Evolutionary conservation across 2,797 vertebrate species (phyloP).

Genomic region (Diglossa cyanea): DNA sequence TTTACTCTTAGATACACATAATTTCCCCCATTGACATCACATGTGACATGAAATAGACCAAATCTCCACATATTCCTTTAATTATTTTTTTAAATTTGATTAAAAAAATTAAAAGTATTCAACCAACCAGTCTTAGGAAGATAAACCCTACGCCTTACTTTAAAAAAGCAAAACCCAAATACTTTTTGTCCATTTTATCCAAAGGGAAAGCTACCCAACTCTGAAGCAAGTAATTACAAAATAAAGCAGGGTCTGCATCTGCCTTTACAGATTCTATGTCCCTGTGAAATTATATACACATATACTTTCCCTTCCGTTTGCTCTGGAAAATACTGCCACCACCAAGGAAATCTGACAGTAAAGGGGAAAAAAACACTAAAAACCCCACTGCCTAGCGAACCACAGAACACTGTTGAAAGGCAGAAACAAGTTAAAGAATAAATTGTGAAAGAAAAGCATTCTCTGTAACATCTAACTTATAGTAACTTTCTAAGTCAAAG

Average conservation of each 20-base stretch:
- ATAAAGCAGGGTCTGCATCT: not conserved
- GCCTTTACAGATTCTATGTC: not conserved
- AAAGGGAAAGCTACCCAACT: not conserved
- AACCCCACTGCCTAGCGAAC: not conserved
- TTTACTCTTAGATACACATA: not conserved
- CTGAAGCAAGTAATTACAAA: not conserved
- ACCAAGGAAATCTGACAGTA: not conserved
- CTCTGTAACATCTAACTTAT: not conserved
- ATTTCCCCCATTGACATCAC: not conserved
- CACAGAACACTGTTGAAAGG: not conserved
- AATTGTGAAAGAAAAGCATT: not conserved
- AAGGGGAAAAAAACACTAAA: not conserved
- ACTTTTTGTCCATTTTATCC: not conserved
- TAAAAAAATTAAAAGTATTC: not conserved
- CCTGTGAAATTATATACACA: not conserved
- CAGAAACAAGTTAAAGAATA: not conserved
- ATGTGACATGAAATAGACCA: not conserved
- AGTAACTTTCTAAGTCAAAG: not conserved
- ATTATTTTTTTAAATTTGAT: not conserved
- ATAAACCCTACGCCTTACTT: not conserved
- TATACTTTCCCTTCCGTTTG: not conserved
- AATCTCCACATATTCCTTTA: not conserved
- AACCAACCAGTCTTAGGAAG: not conserved
- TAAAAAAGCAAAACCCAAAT: not conserved
- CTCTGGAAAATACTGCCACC: not conserved